Evolutionary conservation across 2,113 vertebrate genomes (phyloP), one percentile per base, ranked within the genome.

Genomic region (Ceyx margarethae): DNA sequence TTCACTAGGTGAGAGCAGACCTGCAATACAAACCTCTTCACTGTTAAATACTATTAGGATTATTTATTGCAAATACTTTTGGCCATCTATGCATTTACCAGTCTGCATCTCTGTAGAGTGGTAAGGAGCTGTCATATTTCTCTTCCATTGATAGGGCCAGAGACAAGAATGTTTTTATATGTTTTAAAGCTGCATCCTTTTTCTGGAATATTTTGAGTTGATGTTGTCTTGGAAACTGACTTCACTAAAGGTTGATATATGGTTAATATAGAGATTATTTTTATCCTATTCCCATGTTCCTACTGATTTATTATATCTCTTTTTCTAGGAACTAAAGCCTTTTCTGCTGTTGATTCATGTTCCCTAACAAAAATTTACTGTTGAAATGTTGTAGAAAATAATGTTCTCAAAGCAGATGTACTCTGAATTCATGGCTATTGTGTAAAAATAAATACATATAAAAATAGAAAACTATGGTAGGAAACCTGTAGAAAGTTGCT

Each of bases 181-280:
- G 16, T 86, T 85, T 83, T 90, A 85, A 89, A 61, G 31, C 67
- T 82, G 4, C 54, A 45, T 72, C 50, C 51, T 82, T 84, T 15
- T 23, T 64, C 62, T 79, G 79, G 79, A 92, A 77, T 92, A 72
- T 73, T 82, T 87, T 69, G 43, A 91, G 76, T 92, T 85, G 40
- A 75, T 31, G 66, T 95, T 96, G 82, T 95, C 90, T 95, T 95
- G 83, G 96, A 93, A 96, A 93, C 69, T 78, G 83, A 74, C 81
- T 83, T 95, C 67, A 43, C 58, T 83, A 90, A 93, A 88, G 66
- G 67, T 76, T 88, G 69, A 51, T 71, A 31, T 74, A 48, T 28
- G 10, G 60, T 88, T 95, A 93, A 72, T 71, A 56, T 51, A 84
- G 35, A 75, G 75, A 69, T 91, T 88, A 64, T 73, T 92, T 94